Base-by-base conservation (phyloP, 2,888 invertebrate genomes). In the Caenorhabditis uteleia region DNA sequence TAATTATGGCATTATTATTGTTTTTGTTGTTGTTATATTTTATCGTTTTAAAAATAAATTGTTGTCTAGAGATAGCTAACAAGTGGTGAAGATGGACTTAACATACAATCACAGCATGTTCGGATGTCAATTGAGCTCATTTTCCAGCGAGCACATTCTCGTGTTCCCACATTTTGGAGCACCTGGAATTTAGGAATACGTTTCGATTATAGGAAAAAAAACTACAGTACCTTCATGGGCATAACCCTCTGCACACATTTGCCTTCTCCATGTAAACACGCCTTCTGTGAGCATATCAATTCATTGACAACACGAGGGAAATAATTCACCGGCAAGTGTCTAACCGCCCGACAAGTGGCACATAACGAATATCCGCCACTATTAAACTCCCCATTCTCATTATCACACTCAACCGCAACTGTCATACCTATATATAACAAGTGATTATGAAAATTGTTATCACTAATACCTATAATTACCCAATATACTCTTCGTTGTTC, bases 261-360 rank as follows among this genome's bases (percentile, higher is more conserved):
- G 25, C 74, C 74, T 26, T 73, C 75, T 10, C 70, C 73, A 10
- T 57, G 56, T 2, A 75, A 51, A 54, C 75, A 75, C 25, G 57
- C 49, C 10, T 60, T 58, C 29, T 73, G 66, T 5, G 68, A 68
- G 38, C 75, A 75, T 27, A 75, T 73, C 21, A 75, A 50, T 42
- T 75, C 75, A 26, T 75, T 75, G 21, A 75, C 48, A 34, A 75
- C 68, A 3, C 75, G 60, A n/a, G 75, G 75, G 46, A 73, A 75
- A 29, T 64, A 75, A 21, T 55, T 62, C 2, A 54, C 45, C 6
- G 70, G 68, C 1, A 75, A 60, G 39, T 75, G 75, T 16, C 75
- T 60, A 20, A 71, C 57, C 1, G 71, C 71, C 8, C 71, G 68
- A 36, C 71, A 71, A 6, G 68, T 68, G 10, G 66, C 50, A 44